Base-by-base conservation (phyloP, 35 echinoderm and acorn worm genomes). In the Hemicentrotus pulcherrimus region DNA sequence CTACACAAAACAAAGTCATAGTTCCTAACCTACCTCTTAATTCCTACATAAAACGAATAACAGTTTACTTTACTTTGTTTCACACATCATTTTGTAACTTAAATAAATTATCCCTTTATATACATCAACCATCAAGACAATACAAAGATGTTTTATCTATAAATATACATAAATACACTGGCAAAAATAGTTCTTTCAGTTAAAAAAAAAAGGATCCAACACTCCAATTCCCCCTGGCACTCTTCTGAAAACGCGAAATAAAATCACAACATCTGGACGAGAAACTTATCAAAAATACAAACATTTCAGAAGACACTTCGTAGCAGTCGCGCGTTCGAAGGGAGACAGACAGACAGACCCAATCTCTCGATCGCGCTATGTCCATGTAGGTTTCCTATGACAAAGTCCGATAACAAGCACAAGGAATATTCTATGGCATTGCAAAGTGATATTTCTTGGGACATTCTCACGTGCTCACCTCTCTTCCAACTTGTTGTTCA, bases 401-500 rank as follows among this genome's bases (percentile, higher is more conserved):
- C 65, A 78, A 59, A 59, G 52, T 59, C 24, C 65, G 24, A 78
- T 28, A 28, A 28, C 28, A 28, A 28, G 7, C 65, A 78, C 24
- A 78, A 28, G 65, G 65, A 28, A 78, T 78, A 78, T 78, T 78
- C 65, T 78, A 78, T 78, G 65, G 65, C 65, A 78, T 78, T 78
- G 65, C 65, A 78, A 78, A 78, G 65, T 78, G 19, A 78, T 78
- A 78, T 78, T 59, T 71, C 28, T 78, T 78, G 65, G 65, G 19
- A 78, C 65, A n/a, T 22, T 33, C 88, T 93, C 91, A 93, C 46
- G 91, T 93, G 91, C 91, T 93, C 95, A 97, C 96, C 88, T 99
- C 98, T 52, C 96, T 97, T 86, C 97, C 98, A 48, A 97, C 98
- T 61, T 92, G 91, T 61, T 96, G 92, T 47, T 99, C 98, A 46